Conservation (phyloP, 2,888 invertebrate species). For the Eupithecia inturbata region DNA sequence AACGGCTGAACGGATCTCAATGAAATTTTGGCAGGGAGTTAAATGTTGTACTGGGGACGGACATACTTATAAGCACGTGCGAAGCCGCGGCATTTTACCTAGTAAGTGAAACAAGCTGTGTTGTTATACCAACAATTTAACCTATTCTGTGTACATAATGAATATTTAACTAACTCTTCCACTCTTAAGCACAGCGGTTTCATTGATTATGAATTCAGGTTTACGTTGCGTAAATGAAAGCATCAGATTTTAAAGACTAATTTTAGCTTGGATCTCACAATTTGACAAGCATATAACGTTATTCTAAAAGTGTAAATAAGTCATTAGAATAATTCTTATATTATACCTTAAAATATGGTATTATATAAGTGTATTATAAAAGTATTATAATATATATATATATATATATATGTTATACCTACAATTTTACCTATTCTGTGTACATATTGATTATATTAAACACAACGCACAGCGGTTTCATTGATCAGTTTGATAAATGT, state of each 20-base stretch:
- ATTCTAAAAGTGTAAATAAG: constrained; percentile 3
- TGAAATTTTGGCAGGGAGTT: too few species aligned
- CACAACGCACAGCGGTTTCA: too few species aligned
- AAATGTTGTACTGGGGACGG: too few species aligned
- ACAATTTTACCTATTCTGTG: too few species aligned
- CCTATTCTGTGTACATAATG: constrained; percentile 33
- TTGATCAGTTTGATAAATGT: too few species aligned
- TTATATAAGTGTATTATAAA: too few species aligned
- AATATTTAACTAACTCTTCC: constrained; percentile 43
- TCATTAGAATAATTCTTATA: not conserved
- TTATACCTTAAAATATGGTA: too few species aligned
- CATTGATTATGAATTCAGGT: constrained; percentile 43
- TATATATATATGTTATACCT: too few species aligned
- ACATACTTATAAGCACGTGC: too few species aligned
- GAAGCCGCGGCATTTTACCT: not conserved
- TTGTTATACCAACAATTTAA: not conserved
- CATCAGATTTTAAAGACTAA: constrained; percentile 26
- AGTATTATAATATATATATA: too few species aligned
- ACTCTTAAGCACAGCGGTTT: constrained; percentile 40
- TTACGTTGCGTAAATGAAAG: constrained; percentile 29
- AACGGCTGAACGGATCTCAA: too few species aligned
- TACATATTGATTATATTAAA: too few species aligned
- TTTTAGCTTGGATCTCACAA: constrained; percentile 26
- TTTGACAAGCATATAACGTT: constrained; percentile 11
- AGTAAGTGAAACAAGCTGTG: not conserved